A percentile compares a stretch with the other conserved stretches of the same genome.
phyloP scores from a whole-genome alignment of 2,113 vertebrate species.

The Gambusia holbrooki region DNA sequence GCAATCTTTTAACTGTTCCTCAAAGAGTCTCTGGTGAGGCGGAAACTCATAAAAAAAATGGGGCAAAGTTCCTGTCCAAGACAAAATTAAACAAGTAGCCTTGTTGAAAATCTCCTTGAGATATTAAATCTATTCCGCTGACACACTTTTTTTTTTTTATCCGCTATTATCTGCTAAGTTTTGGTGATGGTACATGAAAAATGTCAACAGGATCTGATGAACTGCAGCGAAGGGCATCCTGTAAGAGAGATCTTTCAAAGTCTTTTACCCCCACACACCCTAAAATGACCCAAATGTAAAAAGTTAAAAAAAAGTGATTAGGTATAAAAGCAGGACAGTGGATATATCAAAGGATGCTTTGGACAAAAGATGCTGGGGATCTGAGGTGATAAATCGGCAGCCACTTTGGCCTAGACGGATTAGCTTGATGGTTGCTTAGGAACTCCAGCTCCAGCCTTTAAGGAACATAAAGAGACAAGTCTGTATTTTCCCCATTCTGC shows the following conservation, averaged over 20 bases:
- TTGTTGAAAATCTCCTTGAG: conserved; percentile 19
- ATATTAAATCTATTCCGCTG: conserved; percentile 29
- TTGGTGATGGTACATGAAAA: conserved; percentile 32
- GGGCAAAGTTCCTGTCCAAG: conserved; percentile 41
- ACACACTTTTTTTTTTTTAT: conserved; percentile 35
- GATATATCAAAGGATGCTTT: conserved; percentile 16
- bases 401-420: conserved; percentile 64
- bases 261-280: conserved; percentile 8
- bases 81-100: conserved; percentile 35
- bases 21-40: conserved; percentile 1
- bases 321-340: conserved; percentile 19
- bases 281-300: conserved; percentile 22
- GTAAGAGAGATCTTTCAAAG: conserved; percentile 11
- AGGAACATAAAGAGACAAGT: conserved; percentile 50
- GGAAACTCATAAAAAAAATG: conserved; percentile 35
- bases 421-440: conserved; percentile 80
- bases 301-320: conserved; percentile 8
- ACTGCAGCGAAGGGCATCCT: not conserved
- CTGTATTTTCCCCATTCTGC: conserved; percentile 39
- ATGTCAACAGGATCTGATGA: conserved; percentile 46
- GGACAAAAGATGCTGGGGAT: conserved; percentile 56
- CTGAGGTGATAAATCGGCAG: conserved; percentile 60
- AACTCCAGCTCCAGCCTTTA: conserved; percentile 71
- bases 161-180: conserved; percentile 33
- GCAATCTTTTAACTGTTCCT: conserved; percentile 4